Conservation (phyloP, 2,113 vertebrate genomes). For the Tragelaphus buxtoni region DNA sequence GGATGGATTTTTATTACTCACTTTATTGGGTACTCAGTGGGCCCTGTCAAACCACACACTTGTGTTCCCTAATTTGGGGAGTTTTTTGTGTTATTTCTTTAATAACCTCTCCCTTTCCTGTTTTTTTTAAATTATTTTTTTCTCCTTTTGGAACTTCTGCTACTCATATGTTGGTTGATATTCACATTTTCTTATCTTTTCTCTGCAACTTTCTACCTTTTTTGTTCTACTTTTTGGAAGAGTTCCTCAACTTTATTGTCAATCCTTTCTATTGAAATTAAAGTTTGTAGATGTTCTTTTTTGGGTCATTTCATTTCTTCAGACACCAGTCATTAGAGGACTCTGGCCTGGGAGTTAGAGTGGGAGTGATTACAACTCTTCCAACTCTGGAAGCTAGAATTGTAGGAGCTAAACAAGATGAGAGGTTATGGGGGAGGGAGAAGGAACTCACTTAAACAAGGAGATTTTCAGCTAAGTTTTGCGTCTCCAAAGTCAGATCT, state of each 20-base stretch:
- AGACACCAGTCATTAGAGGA: not conserved
- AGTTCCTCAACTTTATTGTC: not conserved
- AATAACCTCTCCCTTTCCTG: not conserved
- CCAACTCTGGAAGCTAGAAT: not conserved
- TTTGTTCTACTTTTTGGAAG: not conserved
- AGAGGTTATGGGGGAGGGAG: not conserved
- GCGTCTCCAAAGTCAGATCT: not conserved
- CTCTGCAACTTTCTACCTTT: not conserved
- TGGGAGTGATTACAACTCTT: not conserved
- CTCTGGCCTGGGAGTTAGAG: not conserved
- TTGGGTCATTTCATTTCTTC: not conserved
- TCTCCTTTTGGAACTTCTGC: not conserved
- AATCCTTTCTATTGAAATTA: not conserved
- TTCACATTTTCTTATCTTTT: not conserved
- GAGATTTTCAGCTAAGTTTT: not conserved
- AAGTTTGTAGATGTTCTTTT: not conserved
- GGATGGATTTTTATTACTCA: not conserved
- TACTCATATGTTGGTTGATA: not conserved
- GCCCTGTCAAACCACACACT: not conserved
- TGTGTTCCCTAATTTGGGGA: not conserved
- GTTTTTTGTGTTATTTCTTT: not conserved
- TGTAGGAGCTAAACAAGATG: not conserved
- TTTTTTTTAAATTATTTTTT: not conserved
- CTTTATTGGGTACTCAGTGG: not conserved
- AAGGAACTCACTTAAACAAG: not conserved